phyloP scores from a whole-genome alignment of 2,113 vertebrate species.

The Neoarius graeffei region DNA sequence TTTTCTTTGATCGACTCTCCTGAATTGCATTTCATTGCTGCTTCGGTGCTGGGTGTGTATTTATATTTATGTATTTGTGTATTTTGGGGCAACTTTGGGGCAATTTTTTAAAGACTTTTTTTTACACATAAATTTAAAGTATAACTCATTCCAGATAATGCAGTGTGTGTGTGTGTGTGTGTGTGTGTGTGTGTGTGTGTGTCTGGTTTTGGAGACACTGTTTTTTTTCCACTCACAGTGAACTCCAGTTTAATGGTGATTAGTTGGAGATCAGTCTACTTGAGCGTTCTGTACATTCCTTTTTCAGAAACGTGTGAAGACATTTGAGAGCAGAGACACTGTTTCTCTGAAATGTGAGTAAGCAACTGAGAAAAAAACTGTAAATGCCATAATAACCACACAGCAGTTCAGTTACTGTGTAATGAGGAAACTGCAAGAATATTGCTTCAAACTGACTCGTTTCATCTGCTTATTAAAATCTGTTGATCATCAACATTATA shows the following conservation, averaged over 20 bases:
- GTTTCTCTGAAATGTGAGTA: constrained; percentile 25
- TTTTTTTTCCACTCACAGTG: neutral
- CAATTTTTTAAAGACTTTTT: neutral
- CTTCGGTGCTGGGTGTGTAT: neutral
- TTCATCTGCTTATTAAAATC: neutral
- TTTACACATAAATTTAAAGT: neutral
- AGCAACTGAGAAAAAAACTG: constrained; percentile 14
- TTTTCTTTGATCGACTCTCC: neutral
- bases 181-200: neutral
- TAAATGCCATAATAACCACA: constrained; percentile 9
- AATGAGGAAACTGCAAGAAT: neutral
- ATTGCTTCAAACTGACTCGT: neutral
- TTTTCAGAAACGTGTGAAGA: neutral
- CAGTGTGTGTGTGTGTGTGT: neutral
- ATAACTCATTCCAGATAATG: neutral
- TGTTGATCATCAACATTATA: neutral
- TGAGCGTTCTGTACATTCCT: neutral
- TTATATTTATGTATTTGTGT: too few species aligned
- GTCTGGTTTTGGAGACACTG: neutral
- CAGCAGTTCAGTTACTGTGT: neutral
- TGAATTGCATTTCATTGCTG: neutral
- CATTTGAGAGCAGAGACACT: constrained; percentile 4
- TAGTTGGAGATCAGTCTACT: neutral
- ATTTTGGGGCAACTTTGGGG: neutral
- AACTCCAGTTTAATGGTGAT: neutral